phyloP scores from a whole-genome alignment of 1,140 invertebrate species.

The Helicoverpa armigera region DNA sequence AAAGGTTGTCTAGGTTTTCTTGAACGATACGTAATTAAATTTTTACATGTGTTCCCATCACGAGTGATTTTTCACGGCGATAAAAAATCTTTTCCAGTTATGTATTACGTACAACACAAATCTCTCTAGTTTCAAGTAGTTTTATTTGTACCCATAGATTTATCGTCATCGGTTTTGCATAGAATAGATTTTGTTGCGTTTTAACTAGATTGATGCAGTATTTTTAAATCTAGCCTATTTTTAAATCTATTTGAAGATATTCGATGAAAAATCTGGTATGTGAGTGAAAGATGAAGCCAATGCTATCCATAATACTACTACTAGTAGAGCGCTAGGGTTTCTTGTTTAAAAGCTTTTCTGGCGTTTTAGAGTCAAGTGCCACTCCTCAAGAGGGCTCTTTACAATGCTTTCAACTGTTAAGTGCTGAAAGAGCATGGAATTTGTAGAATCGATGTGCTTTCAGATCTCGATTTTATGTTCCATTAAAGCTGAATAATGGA shows the following conservation, averaged over 20 bases:
- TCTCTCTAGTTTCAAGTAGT: too few relatives aligned
- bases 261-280: neutral
- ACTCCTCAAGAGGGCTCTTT: slow-evolving; percentile 44
- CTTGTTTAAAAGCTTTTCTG: slow-evolving; percentile 48
- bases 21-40: neutral
- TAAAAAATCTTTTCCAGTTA: too few relatives aligned
- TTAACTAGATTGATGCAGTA: too few relatives aligned
- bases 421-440: slow-evolving; percentile 43
- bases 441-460: slow-evolving; percentile 34
- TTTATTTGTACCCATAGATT: too few relatives aligned
- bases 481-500: slow-evolving; percentile 5
- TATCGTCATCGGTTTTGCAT: too few relatives aligned
- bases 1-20: neutral
- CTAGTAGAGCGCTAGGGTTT: slow-evolving; percentile 13
- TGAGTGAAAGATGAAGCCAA: neutral
- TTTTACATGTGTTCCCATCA: too few relatives aligned
- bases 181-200: neutral
- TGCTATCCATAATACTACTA: neutral
- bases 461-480: slow-evolving; percentile 14
- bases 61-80: too few relatives aligned
- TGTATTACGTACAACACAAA: too few relatives aligned
- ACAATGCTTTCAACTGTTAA: slow-evolving; percentile 52
- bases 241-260: neutral
- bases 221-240: too few relatives aligned
- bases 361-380: slow-evolving; percentile 56